Base-by-base conservation (phyloP, 2,888 invertebrate species). In the Junonia oenone region DNA sequence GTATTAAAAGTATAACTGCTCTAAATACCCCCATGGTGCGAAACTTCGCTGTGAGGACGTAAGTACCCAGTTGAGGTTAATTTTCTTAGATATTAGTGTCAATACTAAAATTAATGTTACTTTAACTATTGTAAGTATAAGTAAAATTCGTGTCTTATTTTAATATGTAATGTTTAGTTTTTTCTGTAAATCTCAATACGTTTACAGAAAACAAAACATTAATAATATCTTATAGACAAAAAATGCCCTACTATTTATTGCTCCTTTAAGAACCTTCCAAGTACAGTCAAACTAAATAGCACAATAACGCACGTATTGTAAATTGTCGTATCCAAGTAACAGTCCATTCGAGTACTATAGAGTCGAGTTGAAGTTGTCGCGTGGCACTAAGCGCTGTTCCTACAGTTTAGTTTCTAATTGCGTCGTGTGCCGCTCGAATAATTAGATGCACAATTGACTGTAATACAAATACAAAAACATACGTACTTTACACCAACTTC, bases 331-430 rank as follows among this genome's bases (percentile, higher is more conserved):
- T 59, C 56, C 59, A 37, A 19, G 17, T 50, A 17, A 45, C 43
- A 46, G 38, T 53, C 59, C 29, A 40, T 50, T 46, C 49, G 40
- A 56, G 52, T 45, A 45, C 29, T 8, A 11, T n/a, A 3, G 35
- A 53, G 17, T 40, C 38, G 52, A 31, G 31, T 38, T 14, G 45
- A 31, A 50, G 56, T 33, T 43, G 58, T 49, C 52, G 56, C 59
- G 56, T 56, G 50, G 47, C 29, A 50, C 43, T 59, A 59, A 59
- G 47, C 52, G 46, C 29, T 53, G 59, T 56, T 59, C 56, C 35
- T 56, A 56, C 55, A 55, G 46, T 53, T 58, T 56, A 59, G 59
- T 50, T 53, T 9, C 52, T 59, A 59, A 59, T 56, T 56, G 59
- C 49, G 46, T 50, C 46, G 46, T 50, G 55, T 59, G 43, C 35